A percentile compares a stretch with the other conserved stretches of the same genome.
phyloP scores from a whole-genome alignment of 2,113 vertebrate species.

The Noctilio leporinus region DNA sequence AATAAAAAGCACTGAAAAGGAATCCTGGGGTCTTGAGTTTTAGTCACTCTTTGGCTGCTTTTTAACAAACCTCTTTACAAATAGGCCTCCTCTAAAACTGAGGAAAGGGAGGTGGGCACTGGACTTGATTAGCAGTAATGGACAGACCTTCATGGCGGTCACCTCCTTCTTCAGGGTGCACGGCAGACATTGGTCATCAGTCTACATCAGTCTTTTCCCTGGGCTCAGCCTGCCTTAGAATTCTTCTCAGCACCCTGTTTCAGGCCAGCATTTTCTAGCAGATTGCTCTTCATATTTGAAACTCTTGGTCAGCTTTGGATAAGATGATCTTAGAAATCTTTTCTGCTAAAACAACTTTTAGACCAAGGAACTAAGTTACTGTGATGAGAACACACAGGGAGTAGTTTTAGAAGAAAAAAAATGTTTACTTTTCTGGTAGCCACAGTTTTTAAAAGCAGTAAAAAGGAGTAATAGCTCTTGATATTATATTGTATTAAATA shows the following conservation, averaged over 20 bases:
- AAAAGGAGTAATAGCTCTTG: not conserved
- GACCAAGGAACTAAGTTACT: not conserved
- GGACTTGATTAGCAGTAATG: not conserved
- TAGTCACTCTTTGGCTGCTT: not conserved
- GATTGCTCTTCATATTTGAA: not conserved
- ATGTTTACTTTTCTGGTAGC: not conserved
- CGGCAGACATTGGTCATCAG: not conserved
- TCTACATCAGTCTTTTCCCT: not conserved
- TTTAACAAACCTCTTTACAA: not conserved
- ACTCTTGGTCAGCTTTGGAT: not conserved
- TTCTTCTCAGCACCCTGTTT: not conserved
- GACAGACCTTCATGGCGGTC: rapidly evolving
- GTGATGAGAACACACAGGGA: not conserved
- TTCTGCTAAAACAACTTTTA: not conserved
- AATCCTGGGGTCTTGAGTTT: not conserved
- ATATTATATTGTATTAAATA: not conserved
- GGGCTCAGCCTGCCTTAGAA: not conserved
- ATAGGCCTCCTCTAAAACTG: not conserved
- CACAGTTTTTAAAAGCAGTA: not conserved
- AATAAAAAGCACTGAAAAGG: not conserved
- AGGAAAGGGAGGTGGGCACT: not conserved
- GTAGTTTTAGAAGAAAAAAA: not conserved
- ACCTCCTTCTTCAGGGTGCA: not conserved
- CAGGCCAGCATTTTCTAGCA: not conserved
- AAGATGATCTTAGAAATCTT: not conserved